These are phyloP conservation scores for Agrochola circellaris DNA, from an alignment of 2,888 invertebrate genomes.

Conservation along the genomic window DNA sequence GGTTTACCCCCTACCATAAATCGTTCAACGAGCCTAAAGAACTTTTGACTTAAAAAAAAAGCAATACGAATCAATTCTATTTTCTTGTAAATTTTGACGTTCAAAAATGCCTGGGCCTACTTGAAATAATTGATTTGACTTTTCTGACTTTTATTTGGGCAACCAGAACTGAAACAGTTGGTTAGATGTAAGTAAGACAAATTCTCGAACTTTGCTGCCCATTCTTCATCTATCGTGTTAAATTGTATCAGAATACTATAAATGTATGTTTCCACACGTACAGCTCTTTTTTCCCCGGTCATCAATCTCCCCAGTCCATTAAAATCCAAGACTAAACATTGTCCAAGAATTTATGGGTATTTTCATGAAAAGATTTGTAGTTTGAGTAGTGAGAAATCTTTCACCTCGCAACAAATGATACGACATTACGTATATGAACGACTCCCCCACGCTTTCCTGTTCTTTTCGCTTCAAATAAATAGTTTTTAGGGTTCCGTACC, in stretches of 20 bases:
- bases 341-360: background rate
- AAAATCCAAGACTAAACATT: conserved; percentile 8
- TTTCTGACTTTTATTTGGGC: background rate
- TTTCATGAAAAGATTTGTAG: background rate
- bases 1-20: too few species aligned
- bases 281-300: background rate
- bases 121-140: background rate
- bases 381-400: background rate
- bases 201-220: background rate
- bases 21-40: too few species aligned
- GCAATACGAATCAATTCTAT: background rate
- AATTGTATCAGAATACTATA: background rate
- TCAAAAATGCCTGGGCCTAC: background rate
- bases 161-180: background rate
- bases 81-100: background rate
- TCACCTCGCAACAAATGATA: background rate
- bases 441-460: conserved; percentile 1
- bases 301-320: background rate
- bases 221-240: background rate
- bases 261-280: background rate
- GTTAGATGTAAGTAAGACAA: background rate
- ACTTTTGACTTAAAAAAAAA: too few species aligned
- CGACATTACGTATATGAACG: conserved; percentile 11
- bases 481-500: background rate
- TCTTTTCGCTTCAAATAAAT: conserved; percentile 19